Percentiles rank a stretch among this genome's conserved stretches.
phyloP scores from a whole-genome alignment of 2,888 invertebrate genomes.

The Eledona agricola region DNA sequence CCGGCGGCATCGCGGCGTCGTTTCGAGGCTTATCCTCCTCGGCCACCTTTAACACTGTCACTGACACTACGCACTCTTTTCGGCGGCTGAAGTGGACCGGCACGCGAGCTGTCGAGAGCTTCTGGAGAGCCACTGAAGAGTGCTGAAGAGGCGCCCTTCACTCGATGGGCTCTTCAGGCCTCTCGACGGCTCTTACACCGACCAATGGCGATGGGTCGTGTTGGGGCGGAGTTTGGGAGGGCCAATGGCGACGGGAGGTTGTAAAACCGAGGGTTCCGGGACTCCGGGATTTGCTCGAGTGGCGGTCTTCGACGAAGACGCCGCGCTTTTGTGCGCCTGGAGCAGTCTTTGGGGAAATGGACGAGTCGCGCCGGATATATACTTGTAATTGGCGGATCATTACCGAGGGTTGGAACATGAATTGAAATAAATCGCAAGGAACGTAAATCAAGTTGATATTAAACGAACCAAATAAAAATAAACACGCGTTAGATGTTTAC shows the following conservation, averaged over 20 bases:
- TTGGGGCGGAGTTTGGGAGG: constrained; percentile 55
- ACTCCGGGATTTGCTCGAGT: constrained; percentile 44
- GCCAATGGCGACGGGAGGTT: constrained; percentile 54
- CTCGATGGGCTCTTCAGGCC: constrained; percentile 60
- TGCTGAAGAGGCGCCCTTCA: constrained; percentile 61
- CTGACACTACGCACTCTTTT: constrained; percentile 32
- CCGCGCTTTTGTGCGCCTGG: constrained; percentile 19
- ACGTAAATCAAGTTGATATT: too few relatives aligned
- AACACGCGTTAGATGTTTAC: too few relatives aligned
- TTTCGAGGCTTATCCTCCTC: constrained; percentile 55
- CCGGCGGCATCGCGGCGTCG: constrained; percentile 49
- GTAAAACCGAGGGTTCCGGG: constrained; percentile 37
- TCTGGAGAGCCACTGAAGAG: constrained; percentile 62
- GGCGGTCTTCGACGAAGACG: constrained; percentile 28
- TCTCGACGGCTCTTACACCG: constrained; percentile 52
- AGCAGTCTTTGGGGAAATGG: neutral
- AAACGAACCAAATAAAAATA: too few relatives aligned
- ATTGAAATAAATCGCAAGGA: too few relatives aligned
- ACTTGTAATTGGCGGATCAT: too few relatives aligned
- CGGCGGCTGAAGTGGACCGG: constrained; percentile 55
- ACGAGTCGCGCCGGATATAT: too few relatives aligned
- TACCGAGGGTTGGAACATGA: too few relatives aligned
- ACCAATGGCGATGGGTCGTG: constrained; percentile 53
- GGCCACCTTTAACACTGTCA: constrained; percentile 55
- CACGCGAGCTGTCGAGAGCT: constrained; percentile 62